These are phyloP conservation scores for Sinosuthora webbiana DNA, from an alignment of 2,113 vertebrate genomes.

Conservation along the genomic window DNA sequence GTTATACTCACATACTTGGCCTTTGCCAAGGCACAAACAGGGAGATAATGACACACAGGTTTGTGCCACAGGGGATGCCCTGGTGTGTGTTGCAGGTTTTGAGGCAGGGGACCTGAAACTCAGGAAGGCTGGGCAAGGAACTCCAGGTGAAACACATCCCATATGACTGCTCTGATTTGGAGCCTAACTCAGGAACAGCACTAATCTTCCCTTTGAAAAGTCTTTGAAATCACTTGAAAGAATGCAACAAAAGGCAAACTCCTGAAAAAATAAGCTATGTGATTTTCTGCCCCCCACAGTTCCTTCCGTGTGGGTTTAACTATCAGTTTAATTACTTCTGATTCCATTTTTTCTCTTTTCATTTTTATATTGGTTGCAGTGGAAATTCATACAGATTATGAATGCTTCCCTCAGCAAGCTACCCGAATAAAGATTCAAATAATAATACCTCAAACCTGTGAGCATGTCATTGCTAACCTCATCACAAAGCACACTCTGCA, in stretches of 20 bases:
- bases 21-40: background rate
- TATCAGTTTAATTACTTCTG: slow-evolving; percentile 59
- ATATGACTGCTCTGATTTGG: background rate
- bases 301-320: slow-evolving; percentile 29
- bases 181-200: background rate
- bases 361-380: background rate
- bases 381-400: slow-evolving; percentile 41
- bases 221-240: slow-evolving; percentile 42
- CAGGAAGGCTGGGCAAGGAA: background rate
- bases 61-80: background rate
- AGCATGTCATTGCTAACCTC: slow-evolving; percentile 10
- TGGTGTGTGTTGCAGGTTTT: fast-evolving
- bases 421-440: slow-evolving; percentile 6
- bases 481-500: background rate
- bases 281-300: background rate
- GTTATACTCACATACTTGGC: background rate
- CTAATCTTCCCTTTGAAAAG: slow-evolving; percentile 21
- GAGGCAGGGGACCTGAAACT: background rate
- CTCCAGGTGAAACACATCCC: background rate
- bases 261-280: background rate
- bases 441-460: background rate
- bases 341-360: background rate
- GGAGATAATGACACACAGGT: background rate
- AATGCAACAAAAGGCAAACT: slow-evolving; percentile 24
- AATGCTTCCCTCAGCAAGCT: background rate